These are phyloP conservation scores for Ochropacha duplaris DNA, from an alignment of 2,888 invertebrate genomes.

Conservation along the genomic window DNA sequence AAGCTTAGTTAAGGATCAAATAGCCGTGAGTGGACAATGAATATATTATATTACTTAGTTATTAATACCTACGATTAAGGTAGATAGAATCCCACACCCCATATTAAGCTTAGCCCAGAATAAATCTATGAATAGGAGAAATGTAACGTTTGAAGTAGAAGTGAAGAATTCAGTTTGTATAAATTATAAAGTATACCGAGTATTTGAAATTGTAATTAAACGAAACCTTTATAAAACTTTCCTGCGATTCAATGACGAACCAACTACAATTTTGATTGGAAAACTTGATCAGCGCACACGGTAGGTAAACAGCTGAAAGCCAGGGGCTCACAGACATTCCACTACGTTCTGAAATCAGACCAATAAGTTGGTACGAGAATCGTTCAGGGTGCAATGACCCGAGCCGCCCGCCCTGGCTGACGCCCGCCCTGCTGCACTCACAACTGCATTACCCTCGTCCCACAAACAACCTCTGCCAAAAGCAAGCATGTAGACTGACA, in stretches of 20 bases:
- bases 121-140: too few species aligned
- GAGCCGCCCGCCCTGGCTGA: neutral
- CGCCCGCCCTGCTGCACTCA: slow-evolving; percentile 10
- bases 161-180: too few species aligned
- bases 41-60: too few species aligned
- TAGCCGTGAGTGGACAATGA: too few species aligned
- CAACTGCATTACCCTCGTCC: slow-evolving; percentile 29
- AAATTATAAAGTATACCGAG: neutral
- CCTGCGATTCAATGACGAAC: neutral
- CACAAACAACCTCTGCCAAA: slow-evolving; percentile 15
- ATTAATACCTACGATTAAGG: too few species aligned
- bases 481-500: neutral
- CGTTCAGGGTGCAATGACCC: neutral
- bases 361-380: neutral
- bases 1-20: too few species aligned
- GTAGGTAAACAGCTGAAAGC: neutral
- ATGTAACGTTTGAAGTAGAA: too few species aligned
- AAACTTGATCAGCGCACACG: neutral
- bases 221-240: neutral
- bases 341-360: neutral
- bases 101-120: too few species aligned
- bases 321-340: neutral
- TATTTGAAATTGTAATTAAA: neutral
- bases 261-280: neutral
- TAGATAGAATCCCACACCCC: too few species aligned